Conservation (phyloP, 2,888 invertebrate species). For the Altica lythri region DNA sequence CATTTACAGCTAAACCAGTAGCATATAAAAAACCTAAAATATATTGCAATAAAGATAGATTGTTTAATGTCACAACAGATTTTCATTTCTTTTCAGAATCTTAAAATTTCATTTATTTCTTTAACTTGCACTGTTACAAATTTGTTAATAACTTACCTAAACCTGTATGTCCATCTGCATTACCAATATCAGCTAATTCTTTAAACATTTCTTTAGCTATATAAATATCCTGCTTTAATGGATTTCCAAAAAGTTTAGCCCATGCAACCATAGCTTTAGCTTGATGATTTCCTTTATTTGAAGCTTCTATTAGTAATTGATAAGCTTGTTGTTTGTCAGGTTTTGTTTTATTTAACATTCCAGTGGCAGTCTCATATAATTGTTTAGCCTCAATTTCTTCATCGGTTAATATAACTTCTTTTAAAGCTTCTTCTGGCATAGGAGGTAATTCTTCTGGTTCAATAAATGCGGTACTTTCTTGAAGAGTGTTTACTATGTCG, state of each 20-base stretch:
- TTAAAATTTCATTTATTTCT: too few relatives aligned
- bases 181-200: conserved; percentile 74
- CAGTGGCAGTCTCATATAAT: conserved; percentile 73
- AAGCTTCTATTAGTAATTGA: conserved; percentile 76
- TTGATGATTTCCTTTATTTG: conserved; percentile 77
- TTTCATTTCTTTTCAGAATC: too few relatives aligned
- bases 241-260: conserved; percentile 85
- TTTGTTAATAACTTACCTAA: conserved; percentile 45
- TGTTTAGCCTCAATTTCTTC: conserved; percentile 75
- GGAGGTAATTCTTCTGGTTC: conserved; percentile 62
- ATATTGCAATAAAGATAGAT: neutral
- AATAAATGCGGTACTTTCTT: conserved; percentile 52
- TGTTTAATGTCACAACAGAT: neutral
- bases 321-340: conserved; percentile 77
- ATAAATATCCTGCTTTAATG: conserved; percentile 74
- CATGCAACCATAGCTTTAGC: conserved; percentile 87
- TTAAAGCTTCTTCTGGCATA: conserved; percentile 57
- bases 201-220: conserved; percentile 78
- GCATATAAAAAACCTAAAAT: conserved; percentile 89
- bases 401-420: conserved; percentile 61
- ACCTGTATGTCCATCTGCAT: conserved; percentile 87
- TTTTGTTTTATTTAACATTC: conserved; percentile 71
- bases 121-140: too few relatives aligned
- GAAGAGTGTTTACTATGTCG: conserved; percentile 39
- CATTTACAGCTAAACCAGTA: conserved; percentile 83